Percentiles rank a stretch among this genome's conserved stretches.
Conservation (phyloP, 2,888 invertebrate species). For the Dichetophora obliterata region DNA sequence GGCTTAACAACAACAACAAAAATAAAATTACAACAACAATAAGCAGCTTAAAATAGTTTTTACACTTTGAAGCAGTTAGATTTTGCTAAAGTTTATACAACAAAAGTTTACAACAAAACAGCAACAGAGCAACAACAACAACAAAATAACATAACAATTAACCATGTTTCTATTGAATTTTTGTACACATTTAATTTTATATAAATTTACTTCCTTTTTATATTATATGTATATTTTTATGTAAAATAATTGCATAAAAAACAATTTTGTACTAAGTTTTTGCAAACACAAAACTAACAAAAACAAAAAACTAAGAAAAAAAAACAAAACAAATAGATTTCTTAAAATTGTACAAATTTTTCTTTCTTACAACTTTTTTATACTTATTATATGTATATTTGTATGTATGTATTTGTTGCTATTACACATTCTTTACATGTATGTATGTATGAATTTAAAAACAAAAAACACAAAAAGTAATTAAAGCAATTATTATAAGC, state of each 20-base stretch:
- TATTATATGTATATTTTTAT: background rate
- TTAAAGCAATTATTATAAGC: background rate
- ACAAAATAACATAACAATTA: conserved; percentile 2
- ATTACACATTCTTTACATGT: background rate
- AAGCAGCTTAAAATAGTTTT: conserved; percentile 4
- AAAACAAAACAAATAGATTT: background rate
- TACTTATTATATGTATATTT: conserved; percentile 40
- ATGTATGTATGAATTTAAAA: background rate
- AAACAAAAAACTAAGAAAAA: background rate
- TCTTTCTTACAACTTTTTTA: background rate
- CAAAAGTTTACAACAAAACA: conserved; percentile 21
- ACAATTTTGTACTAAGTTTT: conserved; percentile 12
- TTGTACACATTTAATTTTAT: conserved; percentile 47
- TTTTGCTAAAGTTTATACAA: conserved; percentile 23
- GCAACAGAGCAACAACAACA: no score
- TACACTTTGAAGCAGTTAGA: background rate
- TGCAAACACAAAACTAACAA: background rate
- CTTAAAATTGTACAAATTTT: conserved; percentile 19
- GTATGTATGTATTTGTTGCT: background rate
- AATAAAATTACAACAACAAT: conserved; percentile 28
- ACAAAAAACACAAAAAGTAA: background rate
- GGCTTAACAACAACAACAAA: conserved; percentile 37
- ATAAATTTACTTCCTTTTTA: conserved; percentile 36
- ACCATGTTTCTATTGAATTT: conserved; percentile 40
- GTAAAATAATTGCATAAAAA: background rate